Evolutionary conservation across 2,113 vertebrate genomes (phyloP).

Genomic region (Motacilla alba): DNA sequence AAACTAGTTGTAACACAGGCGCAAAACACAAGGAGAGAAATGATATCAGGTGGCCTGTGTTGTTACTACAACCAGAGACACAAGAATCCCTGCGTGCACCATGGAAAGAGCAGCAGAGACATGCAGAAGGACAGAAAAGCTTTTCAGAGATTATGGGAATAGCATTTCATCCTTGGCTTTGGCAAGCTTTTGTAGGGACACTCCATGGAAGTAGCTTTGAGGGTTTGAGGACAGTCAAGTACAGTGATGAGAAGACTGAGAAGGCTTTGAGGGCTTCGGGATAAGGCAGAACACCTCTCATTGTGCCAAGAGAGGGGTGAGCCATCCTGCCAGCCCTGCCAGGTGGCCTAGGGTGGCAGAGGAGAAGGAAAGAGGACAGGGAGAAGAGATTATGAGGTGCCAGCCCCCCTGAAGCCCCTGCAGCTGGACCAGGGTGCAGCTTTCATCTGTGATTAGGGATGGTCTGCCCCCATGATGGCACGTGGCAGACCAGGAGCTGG

Average conservation of each 20-base stretch:
- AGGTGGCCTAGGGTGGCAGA: neutral
- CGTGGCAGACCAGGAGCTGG: neutral
- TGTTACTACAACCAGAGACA: neutral
- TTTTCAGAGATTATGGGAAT: neutral
- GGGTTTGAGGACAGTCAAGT: too few relatives aligned
- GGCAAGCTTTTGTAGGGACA: neutral
- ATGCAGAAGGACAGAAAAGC: neutral
- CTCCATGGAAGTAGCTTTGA: neutral
- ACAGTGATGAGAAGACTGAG: neutral
- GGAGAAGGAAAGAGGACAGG: neutral
- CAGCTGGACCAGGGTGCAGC: neutral
- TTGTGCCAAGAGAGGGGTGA: neutral
- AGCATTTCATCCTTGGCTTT: neutral
- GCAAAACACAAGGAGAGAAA: neutral
- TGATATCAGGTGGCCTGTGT: neutral
- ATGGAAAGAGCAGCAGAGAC: neutral
- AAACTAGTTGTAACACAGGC: fast-evolving
- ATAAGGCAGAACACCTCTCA: neutral
- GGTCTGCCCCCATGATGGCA: fast-evolving
- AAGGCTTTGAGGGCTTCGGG: neutral
- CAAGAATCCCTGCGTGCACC: too few relatives aligned
- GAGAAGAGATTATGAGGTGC: neutral
- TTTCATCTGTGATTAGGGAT: neutral
- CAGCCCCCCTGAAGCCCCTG: neutral
- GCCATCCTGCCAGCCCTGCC: neutral